phyloP scores from a whole-genome alignment of 2,113 vertebrate species.

The Lipotes vexillifer region DNA sequence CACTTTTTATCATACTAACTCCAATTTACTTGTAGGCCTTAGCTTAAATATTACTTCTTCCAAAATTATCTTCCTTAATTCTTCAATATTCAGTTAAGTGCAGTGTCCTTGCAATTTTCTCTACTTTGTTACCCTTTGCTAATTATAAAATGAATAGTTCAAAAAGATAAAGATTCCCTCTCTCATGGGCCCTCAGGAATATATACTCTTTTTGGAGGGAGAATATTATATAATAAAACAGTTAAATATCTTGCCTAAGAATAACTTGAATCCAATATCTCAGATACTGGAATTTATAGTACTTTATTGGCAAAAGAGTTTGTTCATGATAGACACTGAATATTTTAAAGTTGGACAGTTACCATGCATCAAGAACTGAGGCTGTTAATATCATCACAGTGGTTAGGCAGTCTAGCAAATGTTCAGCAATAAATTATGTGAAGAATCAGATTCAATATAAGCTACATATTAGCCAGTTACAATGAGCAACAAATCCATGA shows the following conservation, averaged over 20 bases:
- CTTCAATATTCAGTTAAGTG: not conserved
- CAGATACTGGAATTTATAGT: constrained; percentile 36
- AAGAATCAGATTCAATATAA: constrained; percentile 53
- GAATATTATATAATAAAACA: constrained; percentile 14
- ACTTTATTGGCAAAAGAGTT: constrained; percentile 45
- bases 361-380: constrained; percentile 45
- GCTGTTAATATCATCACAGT: not conserved
- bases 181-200: not conserved
- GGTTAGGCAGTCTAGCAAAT: constrained; percentile 38
- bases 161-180: not conserved
- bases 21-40: not conserved
- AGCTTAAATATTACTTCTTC: not conserved
- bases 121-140: not conserved
- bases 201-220: not conserved
- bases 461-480: constrained; percentile 51
- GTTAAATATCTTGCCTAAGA: constrained; percentile 15
- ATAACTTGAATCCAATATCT: not conserved
- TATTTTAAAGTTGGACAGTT: constrained; percentile 49
- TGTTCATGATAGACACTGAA: constrained; percentile 38
- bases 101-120: not conserved
- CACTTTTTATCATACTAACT: not conserved
- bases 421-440: constrained; percentile 57
- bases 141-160: constrained; percentile 22
- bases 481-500: constrained; percentile 39
- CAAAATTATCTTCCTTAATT: not conserved